Conservation (phyloP, 2,113 vertebrate genomes). For the Coregonus clupeaformis region DNA sequence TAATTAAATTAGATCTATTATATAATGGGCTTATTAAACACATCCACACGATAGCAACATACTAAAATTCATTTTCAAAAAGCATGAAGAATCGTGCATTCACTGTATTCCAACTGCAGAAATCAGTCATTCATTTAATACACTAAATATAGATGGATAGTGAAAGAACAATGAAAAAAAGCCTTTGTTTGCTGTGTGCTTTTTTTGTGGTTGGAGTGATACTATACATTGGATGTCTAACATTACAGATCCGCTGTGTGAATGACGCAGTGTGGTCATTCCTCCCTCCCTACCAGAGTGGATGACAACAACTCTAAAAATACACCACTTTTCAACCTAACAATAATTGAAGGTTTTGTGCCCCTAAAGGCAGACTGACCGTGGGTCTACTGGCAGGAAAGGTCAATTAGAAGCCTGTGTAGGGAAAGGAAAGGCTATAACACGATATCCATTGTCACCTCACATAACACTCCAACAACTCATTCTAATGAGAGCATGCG, state of each 20-base stretch:
- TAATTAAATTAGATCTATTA: neutral
- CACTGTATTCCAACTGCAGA: neutral
- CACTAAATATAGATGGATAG: neutral
- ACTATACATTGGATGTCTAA: neutral
- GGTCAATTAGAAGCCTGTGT: conserved; percentile 36
- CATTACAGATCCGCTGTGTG: neutral
- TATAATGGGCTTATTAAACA: neutral
- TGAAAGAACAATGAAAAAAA: neutral
- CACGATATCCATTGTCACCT: neutral
- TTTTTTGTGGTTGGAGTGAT: conserved; percentile 17
- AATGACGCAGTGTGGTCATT: conserved; percentile 18
- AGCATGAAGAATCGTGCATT: neutral
- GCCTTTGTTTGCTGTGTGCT: conserved; percentile 14
- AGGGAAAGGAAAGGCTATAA: neutral
- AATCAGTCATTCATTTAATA: neutral
- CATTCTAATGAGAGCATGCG: neutral
- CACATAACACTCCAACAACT: neutral
- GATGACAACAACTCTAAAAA: conserved; percentile 32
- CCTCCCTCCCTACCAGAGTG: conserved; percentile 18
- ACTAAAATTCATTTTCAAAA: neutral
- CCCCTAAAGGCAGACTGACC: conserved; percentile 21
- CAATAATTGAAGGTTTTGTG: conserved; percentile 29
- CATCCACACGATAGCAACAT: neutral
- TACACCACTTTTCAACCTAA: conserved; percentile 6
- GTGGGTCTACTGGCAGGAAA: conserved; percentile 11